A percentile compares a stretch with the other conserved stretches of the same genome.
Evolutionary conservation across 1,140 invertebrate species (phyloP).

Genomic region (Harlomillsia oculata): DNA sequence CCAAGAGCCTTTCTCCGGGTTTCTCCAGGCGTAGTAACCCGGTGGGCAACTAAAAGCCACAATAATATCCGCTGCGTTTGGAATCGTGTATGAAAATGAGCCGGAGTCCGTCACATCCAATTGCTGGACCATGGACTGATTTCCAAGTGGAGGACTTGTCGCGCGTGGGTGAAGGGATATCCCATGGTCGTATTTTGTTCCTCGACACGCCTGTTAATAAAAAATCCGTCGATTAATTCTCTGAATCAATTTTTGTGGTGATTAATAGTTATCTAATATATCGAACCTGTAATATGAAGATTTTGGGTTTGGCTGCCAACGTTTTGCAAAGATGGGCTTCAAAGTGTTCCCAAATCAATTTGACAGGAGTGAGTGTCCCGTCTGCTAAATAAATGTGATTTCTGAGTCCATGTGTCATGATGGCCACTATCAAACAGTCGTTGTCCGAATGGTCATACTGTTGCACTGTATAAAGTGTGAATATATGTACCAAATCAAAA

Average conservation of each 20-base stretch:
- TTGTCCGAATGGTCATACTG: slow-evolving; percentile 41
- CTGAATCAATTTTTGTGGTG: slow-evolving; percentile 7
- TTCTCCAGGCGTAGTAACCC: slow-evolving; percentile 60
- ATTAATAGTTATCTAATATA: not conserved
- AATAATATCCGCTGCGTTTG: slow-evolving; percentile 84
- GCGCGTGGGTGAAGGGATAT: slow-evolving; percentile 34
- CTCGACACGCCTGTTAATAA: slow-evolving; percentile 47
- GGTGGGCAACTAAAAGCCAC: slow-evolving; percentile 89
- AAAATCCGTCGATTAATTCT: not conserved
- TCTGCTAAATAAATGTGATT: slow-evolving; percentile 46
- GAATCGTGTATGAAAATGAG: slow-evolving; percentile 60
- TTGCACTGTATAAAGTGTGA: slow-evolving; percentile 38
- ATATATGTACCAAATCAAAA: not conserved
- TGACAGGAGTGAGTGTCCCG: slow-evolving; percentile 39
- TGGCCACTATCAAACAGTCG: slow-evolving; percentile 44
- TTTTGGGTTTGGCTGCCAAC: slow-evolving; percentile 47
- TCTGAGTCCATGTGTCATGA: slow-evolving; percentile 49
- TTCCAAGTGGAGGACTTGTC: slow-evolving; percentile 16
- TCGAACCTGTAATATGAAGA: slow-evolving; percentile 45
- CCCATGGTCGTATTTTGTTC: slow-evolving; percentile 44
- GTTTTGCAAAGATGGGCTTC: slow-evolving; percentile 45
- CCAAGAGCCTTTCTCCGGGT: slow-evolving; percentile 56
- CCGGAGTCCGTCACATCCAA: slow-evolving; percentile 36
- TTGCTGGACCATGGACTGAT: too few relatives aligned
- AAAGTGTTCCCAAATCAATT: slow-evolving; percentile 45